phyloP scores from a whole-genome alignment of 2,888 invertebrate genomes.

The Onchidella celtica region DNA sequence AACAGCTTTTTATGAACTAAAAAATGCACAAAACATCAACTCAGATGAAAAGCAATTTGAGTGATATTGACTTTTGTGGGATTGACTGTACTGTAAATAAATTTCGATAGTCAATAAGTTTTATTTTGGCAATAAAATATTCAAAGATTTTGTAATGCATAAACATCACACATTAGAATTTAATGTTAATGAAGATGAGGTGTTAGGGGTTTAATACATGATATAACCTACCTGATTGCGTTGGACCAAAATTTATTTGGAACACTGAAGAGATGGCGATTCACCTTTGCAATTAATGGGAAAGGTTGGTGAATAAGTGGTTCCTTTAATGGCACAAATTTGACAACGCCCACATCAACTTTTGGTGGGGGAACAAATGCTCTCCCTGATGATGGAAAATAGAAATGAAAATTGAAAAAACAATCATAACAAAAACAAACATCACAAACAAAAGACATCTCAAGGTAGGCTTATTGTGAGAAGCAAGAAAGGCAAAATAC shows the following conservation, averaged over 20 bases:
- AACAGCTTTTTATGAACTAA: too few species aligned
- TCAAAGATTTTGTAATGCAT: too few species aligned
- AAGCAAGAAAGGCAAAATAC: not conserved
- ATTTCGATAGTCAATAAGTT: too few species aligned
- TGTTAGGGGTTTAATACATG: not conserved
- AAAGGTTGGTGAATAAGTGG: conserved; percentile 91
- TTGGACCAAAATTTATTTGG: conserved; percentile 87
- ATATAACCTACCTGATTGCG: conserved; percentile 33
- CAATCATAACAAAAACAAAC: not conserved
- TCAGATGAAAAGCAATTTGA: too few species aligned
- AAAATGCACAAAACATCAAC: too few species aligned
- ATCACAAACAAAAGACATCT: not conserved
- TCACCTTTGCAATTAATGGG: conserved; percentile 92
- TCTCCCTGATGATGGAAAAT: conserved; percentile 81
- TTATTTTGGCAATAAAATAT: too few species aligned
- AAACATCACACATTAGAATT: too few species aligned
- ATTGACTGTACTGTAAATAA: too few species aligned
- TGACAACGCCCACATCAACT: conserved; percentile 97
- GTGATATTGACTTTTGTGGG: too few species aligned
- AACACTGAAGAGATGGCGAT: conserved; percentile 91
- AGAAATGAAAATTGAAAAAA: not conserved
- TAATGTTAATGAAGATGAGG: not conserved
- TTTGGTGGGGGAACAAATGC: conserved; percentile 97
- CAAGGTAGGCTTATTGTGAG: not conserved
- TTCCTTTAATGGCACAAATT: conserved; percentile 88